Base-by-base conservation (phyloP, 2,113 vertebrate genomes). In the Embiotoca jacksoni region DNA sequence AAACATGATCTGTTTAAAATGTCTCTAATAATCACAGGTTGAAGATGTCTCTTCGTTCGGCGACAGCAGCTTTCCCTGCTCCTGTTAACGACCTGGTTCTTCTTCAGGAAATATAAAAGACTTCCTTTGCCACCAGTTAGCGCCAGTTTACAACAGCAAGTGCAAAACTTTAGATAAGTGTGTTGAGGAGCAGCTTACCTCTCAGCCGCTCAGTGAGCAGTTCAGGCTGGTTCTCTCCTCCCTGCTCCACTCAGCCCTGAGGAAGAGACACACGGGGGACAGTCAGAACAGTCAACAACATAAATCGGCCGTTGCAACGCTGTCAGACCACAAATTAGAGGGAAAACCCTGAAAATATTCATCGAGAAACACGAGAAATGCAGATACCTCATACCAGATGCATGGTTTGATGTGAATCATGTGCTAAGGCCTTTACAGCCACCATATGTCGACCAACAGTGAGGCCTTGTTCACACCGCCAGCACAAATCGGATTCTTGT, bases 191-290 rank as follows among this genome's bases (percentile, higher is more conserved):
- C 23, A 35, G 31, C 57, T 85, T 82, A 90, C 89, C 91, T 89
- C 66, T 71, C 63, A 63, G 78, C 53, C 16, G 35, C 71, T 87
- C 30, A 80, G 66, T 64, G 78, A 72, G 61, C 8, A 82, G 70
- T 61, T 81, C 82, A 61, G 82, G 65, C 63, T 56, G 68, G 39
- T 77, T 79, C 32, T 62, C 74, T 82, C 69, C 63, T 72, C 75
- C 58, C 76, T 70, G 65, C 60, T 82, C 69, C 78, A 66, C 78
- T 67, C 80, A 78, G 87, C 79, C 90, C 90, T 91, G 75, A 61
- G 23, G 75, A 0, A 66, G 14, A 79, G 10, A 73, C 52, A 65
- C n/a, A 71, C 7, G 30, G 0, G 8, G 30, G 36, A 66, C n/a
- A 65, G 7, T 30, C 44, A 44, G 11, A 53, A 54, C n/a, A 23